Base-by-base conservation (phyloP, 2,797 vertebrate species). In the Poliocrania exsul region DNA sequence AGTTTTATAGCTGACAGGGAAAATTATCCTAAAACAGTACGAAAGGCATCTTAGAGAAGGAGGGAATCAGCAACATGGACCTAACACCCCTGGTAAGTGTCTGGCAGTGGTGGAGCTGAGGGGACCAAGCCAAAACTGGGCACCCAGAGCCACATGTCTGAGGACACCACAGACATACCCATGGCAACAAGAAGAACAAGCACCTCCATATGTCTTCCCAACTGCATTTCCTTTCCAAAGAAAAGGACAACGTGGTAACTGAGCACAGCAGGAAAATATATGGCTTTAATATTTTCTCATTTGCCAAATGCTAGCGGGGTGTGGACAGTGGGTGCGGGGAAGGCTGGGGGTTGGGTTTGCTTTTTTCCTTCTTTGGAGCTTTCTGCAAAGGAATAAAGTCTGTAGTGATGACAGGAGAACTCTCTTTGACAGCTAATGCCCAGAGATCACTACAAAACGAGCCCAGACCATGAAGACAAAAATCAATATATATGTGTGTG, bases 111-210 rank as follows among this genome's bases (percentile, higher is more conserved):
- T 29, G 60, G 60, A 64, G 91, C 58, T 37, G 60, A 80, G 53
- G 56, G 40, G 79, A 85, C 79, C 79, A 80, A 85, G 53, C 47
- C 74, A 77, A 84, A 92, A 62, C 54, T 5, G 13, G 78, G 65
- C 86, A 54, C 58, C 86, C 81, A 57, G 56, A 69, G 58, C 86
- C 9, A 0, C 58, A 3, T 2, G 50, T 65, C 35, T 57, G 77
- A 86, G 85, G 79, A 61, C 80, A 20, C 72, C 16, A 71, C 90
- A 92, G 93, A 50, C 87, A 93, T 79, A 91, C 95, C 92, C 93
- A 94, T 79, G 85, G 94, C 93, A 95, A 96, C 93, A 14, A 95
- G 93, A 95, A 96, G 93, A 97, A 97, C 93, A 93, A 96, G 94
- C 79, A 54, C 88, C 82, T 95, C 94, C 95, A 92, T 94, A 87